phyloP scores from a whole-genome alignment of 2,797 vertebrate genomes.

The Benthosema pterotum region DNA sequence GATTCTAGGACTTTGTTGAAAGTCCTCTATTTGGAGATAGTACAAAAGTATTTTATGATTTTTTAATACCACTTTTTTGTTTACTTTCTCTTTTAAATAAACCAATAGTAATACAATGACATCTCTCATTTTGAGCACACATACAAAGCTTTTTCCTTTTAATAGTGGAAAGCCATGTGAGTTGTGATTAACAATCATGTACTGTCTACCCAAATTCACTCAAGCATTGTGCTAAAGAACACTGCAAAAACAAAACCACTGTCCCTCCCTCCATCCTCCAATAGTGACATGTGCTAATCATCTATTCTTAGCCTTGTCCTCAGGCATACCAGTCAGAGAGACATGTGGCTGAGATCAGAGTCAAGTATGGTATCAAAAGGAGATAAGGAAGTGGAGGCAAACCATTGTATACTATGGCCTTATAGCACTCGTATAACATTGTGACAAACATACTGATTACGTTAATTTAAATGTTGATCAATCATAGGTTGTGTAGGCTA shows the following conservation, averaged over 20 bases:
- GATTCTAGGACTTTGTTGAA: too few relatives aligned
- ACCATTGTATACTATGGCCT: constrained; percentile 11
- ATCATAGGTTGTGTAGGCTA: constrained; percentile 1
- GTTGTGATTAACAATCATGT: not conserved
- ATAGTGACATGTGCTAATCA: constrained; percentile 46
- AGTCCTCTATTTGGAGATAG: too few relatives aligned
- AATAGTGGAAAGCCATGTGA: not conserved
- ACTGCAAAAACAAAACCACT: constrained; percentile 5
- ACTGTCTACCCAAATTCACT: not conserved
- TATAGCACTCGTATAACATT: constrained; percentile 5
- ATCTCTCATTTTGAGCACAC: too few relatives aligned
- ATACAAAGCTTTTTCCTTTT: too few relatives aligned
- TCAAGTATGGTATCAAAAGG: constrained; percentile 30
- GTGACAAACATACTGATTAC: constrained; percentile 22
- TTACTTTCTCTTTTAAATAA: too few relatives aligned
- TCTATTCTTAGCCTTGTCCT: constrained; percentile 67
- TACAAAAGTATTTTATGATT: too few relatives aligned
- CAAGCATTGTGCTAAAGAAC: not conserved
- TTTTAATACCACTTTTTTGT: too few relatives aligned
- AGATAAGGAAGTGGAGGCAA: constrained; percentile 8
- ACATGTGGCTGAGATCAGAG: constrained; percentile 13
- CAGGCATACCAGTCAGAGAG: constrained; percentile 25
- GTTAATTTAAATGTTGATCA: constrained; percentile 23
- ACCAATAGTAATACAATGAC: too few relatives aligned
- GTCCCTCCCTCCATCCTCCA: constrained; percentile 48